Conservation (phyloP, 2,113 vertebrate genomes). For the Antennarius striatus region DNA sequence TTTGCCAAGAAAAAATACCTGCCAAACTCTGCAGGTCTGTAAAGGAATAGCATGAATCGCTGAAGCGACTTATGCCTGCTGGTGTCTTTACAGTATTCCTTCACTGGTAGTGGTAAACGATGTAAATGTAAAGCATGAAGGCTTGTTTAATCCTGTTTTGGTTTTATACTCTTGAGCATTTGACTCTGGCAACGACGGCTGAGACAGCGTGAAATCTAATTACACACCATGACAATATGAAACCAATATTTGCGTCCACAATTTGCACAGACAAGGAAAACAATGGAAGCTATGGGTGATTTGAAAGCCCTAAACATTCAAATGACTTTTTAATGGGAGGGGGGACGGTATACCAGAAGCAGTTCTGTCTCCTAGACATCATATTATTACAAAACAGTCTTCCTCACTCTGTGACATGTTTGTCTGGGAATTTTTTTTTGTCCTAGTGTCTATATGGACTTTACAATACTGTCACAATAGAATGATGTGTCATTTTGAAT, state of each 20-base stretch:
- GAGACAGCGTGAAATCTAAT: slow-evolving; percentile 57
- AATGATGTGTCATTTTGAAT: too few relatives aligned
- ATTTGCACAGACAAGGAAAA: slow-evolving; percentile 14
- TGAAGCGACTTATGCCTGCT: slow-evolving; percentile 26
- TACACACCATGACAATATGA: slow-evolving; percentile 30
- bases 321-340: background rate
- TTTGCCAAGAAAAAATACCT: background rate
- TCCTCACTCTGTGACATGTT: background rate
- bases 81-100: slow-evolving; percentile 39
- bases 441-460: too few relatives aligned
- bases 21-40: slow-evolving; percentile 15
- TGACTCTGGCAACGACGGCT: slow-evolving; percentile 44
- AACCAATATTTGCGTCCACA: slow-evolving; percentile 16
- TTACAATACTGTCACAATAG: too few relatives aligned
- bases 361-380: background rate
- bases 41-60: slow-evolving; percentile 23
- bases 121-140: slow-evolving; percentile 43
- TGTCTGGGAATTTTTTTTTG: too few relatives aligned
- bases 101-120: slow-evolving; percentile 35
- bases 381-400: background rate
- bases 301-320: slow-evolving; percentile 18
- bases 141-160: slow-evolving; percentile 57
- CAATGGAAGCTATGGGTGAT: slow-evolving; percentile 6
- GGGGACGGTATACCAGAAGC: background rate
- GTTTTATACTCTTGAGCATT: slow-evolving; percentile 51